Evolutionary conservation across 2,113 vertebrate genomes (phyloP).

Genomic region (Megaceryle torquata): DNA sequence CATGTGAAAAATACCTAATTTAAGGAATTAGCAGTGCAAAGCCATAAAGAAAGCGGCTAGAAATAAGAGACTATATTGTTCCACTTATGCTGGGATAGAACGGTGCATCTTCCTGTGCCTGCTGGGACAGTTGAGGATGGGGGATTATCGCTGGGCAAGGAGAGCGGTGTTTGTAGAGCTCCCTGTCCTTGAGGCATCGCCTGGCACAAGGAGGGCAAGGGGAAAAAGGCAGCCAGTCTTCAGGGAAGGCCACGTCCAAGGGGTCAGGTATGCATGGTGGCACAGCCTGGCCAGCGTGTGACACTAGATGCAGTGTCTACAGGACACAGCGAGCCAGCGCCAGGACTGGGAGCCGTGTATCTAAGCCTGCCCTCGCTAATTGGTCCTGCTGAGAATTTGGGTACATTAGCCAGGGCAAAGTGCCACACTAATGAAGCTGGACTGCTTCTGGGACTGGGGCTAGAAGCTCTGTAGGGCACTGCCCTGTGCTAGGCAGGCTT

Average conservation of each 20-base stretch:
- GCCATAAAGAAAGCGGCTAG: background rate
- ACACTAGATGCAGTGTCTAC: background rate
- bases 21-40: constrained; percentile 50
- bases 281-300: background rate
- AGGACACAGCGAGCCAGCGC: background rate
- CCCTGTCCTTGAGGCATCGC: rapidly evolving
- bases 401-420: background rate
- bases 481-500: background rate
- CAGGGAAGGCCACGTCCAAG: background rate
- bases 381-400: constrained; percentile 29
- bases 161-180: rapidly evolving
- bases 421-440: constrained; percentile 23
- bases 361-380: constrained; percentile 6
- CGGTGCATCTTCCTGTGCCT: background rate
- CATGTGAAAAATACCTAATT: constrained; percentile 41
- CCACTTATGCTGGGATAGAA: background rate
- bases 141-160: background rate
- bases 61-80: background rate
- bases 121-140: background rate
- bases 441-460: background rate
- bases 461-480: background rate
- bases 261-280: background rate
- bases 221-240: background rate
- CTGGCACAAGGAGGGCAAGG: rapidly evolving
- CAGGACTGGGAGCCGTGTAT: rapidly evolving